Conservation (phyloP, 2,797 vertebrate genomes). For the Calcarius lapponicus region DNA sequence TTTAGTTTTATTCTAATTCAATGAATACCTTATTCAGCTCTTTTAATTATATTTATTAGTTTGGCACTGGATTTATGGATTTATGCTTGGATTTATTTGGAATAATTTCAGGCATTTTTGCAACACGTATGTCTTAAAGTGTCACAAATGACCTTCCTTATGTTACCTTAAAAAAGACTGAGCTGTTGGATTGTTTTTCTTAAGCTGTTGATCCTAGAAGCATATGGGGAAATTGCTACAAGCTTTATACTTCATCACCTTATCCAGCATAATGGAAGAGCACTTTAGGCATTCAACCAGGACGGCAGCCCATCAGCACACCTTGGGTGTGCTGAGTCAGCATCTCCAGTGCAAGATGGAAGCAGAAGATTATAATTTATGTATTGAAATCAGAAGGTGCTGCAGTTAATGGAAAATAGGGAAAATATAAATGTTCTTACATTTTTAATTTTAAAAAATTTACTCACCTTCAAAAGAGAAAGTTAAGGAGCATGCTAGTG, state of each 20-base stretch:
- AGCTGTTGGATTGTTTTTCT: conserved; percentile 26
- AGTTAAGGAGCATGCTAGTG: not conserved
- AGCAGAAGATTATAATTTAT: conserved; percentile 9
- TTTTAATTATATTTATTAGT: not conserved
- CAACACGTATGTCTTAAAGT: not conserved
- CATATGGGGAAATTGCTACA: conserved; percentile 47
- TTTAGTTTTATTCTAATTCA: not conserved
- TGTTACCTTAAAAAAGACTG: not conserved
- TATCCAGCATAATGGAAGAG: conserved; percentile 49
- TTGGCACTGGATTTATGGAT: not conserved
- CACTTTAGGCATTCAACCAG: conserved; percentile 42
- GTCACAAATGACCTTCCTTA: conserved; percentile 31
- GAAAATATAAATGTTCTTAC: not conserved
- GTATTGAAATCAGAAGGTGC: conserved; percentile 12
- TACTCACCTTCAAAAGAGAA: not conserved
- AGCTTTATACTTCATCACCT: conserved; percentile 52
- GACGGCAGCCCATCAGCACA: conserved; percentile 13
- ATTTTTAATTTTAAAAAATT: conserved; percentile 3
- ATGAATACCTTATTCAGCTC: not conserved
- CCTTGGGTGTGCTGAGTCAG: conserved; percentile 50
- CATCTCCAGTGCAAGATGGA: not conserved
- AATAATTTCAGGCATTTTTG: not conserved
- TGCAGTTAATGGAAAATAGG: conserved; percentile 24
- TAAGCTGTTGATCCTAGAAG: conserved; percentile 52
- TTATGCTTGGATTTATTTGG: not conserved